Base-by-base conservation (phyloP, 2,888 invertebrate species). In the Hoplodrina ambigua region DNA sequence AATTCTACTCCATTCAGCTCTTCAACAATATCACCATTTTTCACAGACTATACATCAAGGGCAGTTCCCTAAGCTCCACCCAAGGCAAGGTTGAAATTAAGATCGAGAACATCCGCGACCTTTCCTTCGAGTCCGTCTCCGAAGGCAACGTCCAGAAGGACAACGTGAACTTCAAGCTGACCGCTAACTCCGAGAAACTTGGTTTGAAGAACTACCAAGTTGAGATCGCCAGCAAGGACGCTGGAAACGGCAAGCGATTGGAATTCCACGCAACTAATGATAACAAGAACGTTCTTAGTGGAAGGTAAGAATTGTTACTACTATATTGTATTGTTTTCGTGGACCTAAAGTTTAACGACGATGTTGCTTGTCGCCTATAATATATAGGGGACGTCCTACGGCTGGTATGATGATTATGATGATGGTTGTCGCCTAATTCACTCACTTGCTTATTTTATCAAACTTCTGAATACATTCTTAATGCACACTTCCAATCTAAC, bases 281-380 rank as follows among this genome's bases (percentile, higher is more conserved):
- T 5, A 96, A 96, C 69, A 97, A 97, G 86, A 97, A 97, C 64
- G 88, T 98, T 11, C 86, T 98, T 2, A 96, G 97, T 84, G 98
- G 98, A 96, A 97, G 96, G 97, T 97, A 88, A 86, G 86, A 17
- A 41, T 54, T 30, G 4, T 30, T 57, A 20, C 17, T 19, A 11
- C 0, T 25, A 4, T 33, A 37, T 10, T 37, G 37, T 37, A 37
- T 10, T 37, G 7, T 10, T 8, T 37, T 37, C 8, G 7, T 33
- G 37, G 37, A n/a, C 33, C 7, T 41, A 41, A 41, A 2, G 11
- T 41, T 6, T 41, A 11, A 41, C 37, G 1, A 8, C 7, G 7
- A 37, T 10, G 8, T 7, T 37, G 1, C 10, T 37, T 8, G 10
- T 10, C 41, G 41, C 1, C 11, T 41, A 11, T n/a, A n/a, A n/a